A percentile compares a stretch with the other conserved stretches of the same genome.
Conservation (phyloP, 2,797 vertebrate species). For the Lerista edwardsae region DNA sequence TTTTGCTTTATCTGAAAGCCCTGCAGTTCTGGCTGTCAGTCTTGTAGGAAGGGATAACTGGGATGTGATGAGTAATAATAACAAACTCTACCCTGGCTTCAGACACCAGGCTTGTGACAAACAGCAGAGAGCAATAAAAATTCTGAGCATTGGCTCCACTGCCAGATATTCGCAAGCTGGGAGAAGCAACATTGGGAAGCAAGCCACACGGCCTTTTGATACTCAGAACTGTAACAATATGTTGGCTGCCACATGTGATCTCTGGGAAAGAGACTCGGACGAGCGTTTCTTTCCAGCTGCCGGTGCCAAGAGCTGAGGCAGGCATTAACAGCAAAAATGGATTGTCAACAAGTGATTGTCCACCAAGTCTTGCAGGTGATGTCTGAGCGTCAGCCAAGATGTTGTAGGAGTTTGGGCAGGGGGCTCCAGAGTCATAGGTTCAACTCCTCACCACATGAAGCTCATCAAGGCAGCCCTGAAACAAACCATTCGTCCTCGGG, state of each 20-base stretch:
- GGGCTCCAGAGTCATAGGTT: too few relatives aligned
- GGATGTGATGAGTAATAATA: slow-evolving; percentile 18
- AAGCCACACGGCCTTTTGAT: slow-evolving; percentile 9
- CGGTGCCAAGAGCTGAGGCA: not conserved
- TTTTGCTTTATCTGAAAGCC: slow-evolving; percentile 8
- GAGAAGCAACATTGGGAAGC: not conserved
- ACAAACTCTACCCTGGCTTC: not conserved
- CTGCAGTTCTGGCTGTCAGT: slow-evolving; percentile 4
- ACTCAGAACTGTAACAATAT: not conserved
- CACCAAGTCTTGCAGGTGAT: slow-evolving; percentile 2
- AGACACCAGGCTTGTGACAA: not conserved
- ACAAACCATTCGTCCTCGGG: not conserved
- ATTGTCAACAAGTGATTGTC: slow-evolving; percentile 9
- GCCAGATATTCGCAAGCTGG: not conserved
- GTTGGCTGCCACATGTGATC: not conserved
- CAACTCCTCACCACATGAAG: not conserved
- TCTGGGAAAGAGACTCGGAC: not conserved
- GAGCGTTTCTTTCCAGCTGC: slow-evolving; percentile 12
- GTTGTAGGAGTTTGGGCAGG: not conserved
- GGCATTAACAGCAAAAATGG: not conserved
- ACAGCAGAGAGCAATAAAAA: not conserved
- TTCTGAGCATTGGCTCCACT: not conserved
- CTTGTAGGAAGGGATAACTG: slow-evolving; percentile 38
- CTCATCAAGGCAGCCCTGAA: not conserved
- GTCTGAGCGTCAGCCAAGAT: not conserved